Conservation (phyloP, 2,113 vertebrate genomes). For the Corythornis madagascariensis region DNA sequence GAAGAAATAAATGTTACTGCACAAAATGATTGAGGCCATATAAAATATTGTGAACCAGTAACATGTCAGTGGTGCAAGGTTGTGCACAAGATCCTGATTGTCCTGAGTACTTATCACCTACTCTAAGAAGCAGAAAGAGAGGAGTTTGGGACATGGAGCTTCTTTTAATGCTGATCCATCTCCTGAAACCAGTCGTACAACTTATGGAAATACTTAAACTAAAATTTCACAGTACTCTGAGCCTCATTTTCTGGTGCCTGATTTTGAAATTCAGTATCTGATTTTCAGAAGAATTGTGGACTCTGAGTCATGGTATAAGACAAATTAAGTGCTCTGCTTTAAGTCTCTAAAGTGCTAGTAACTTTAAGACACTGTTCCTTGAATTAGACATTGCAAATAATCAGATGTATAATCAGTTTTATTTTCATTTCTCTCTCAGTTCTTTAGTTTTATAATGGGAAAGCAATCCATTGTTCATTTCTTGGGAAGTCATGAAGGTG, state of each 20-base stretch:
- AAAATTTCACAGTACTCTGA: not conserved
- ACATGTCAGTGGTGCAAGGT: accelerated
- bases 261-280: not conserved
- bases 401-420: too few species aligned
- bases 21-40: not conserved
- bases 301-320: not conserved
- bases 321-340: not conserved
- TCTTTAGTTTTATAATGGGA: not conserved
- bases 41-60: not conserved
- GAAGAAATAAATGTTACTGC: not conserved
- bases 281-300: not conserved
- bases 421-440: not conserved
- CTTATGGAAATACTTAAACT: not conserved
- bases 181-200: not conserved
- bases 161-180: not conserved
- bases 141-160: not conserved
- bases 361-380: not conserved
- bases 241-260: not conserved
- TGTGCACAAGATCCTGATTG: not conserved
- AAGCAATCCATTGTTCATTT: not conserved
- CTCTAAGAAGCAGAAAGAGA: not conserved
- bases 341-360: not conserved
- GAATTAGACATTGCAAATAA: not conserved
- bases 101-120: not conserved
- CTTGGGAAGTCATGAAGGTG: not conserved